phyloP scores from a whole-genome alignment of 2,797 vertebrate species.

The Channa striata region DNA sequence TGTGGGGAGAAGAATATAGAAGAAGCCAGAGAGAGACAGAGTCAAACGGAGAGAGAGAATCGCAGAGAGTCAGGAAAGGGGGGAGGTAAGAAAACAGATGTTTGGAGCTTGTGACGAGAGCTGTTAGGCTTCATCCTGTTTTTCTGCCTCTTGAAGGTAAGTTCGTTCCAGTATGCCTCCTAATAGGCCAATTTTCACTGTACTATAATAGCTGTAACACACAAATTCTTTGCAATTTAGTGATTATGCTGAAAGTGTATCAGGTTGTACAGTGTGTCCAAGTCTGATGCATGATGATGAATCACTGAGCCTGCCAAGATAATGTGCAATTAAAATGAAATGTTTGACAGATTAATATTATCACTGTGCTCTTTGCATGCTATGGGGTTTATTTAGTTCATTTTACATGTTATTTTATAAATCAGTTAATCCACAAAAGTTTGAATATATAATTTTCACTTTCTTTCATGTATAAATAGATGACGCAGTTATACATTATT shows the following conservation, averaged over 20 bases:
- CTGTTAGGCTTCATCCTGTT: constrained; percentile 7
- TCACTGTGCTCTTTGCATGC: neutral
- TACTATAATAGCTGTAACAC: neutral
- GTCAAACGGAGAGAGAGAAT: constrained; percentile 21
- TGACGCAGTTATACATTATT: too few relatives aligned
- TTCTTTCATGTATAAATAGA: too few relatives aligned
- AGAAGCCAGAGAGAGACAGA: neutral
- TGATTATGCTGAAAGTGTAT: neutral
- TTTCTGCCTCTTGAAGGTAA: constrained; percentile 43
- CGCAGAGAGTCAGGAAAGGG: neutral
- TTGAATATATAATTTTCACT: too few relatives aligned
- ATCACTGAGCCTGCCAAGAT: neutral
- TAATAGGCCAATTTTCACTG: neutral
- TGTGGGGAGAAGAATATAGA: constrained; percentile 13
- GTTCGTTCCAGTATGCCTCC: constrained; percentile 8
- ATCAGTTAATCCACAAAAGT: too few relatives aligned
- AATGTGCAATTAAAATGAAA: neutral
- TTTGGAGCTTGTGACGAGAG: constrained; percentile 18
- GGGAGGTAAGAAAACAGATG: constrained; percentile 11
- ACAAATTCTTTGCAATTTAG: neutral
- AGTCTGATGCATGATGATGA: neutral
- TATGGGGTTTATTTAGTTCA: neutral
- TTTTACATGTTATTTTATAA: too few relatives aligned
- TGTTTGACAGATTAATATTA: neutral
- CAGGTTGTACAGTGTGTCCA: neutral